Evolutionary conservation across 2,113 vertebrate genomes (phyloP).

Genomic region (Hystrix cristata): DNA sequence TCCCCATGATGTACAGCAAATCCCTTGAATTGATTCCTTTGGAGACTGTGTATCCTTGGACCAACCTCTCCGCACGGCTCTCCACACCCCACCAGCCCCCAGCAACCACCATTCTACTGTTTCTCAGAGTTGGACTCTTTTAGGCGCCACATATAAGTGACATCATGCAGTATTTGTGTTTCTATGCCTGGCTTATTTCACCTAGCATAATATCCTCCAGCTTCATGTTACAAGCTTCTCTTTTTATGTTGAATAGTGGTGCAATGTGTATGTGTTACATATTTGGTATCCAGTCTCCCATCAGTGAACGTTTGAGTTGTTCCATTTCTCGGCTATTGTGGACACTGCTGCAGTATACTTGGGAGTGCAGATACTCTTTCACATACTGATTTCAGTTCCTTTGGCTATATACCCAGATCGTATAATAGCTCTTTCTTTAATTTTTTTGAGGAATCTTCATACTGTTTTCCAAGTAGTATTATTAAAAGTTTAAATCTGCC

Average conservation of each 20-base stretch:
- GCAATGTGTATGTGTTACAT: neutral
- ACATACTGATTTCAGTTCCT: neutral
- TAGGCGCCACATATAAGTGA: neutral
- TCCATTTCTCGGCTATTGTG: neutral
- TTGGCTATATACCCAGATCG: neutral
- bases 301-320: neutral
- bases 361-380: no score
- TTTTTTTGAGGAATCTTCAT: neutral
- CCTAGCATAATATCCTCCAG: neutral
- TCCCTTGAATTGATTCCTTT: neutral
- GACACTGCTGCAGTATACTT: neutral
- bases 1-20: no score
- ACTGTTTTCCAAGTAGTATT: conserved; percentile 11
- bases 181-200: neutral
- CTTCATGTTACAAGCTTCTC: neutral
- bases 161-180: neutral
- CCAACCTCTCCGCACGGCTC: neutral
- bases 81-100: neutral
- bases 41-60: neutral
- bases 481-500: conserved; percentile 33
- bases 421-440: neutral
- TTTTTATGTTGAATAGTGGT: neutral
- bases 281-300: neutral
- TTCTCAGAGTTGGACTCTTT: neutral
- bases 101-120: neutral